phyloP scores from a whole-genome alignment of 2,888 invertebrate species.

The Philhelius pedissequus region DNA sequence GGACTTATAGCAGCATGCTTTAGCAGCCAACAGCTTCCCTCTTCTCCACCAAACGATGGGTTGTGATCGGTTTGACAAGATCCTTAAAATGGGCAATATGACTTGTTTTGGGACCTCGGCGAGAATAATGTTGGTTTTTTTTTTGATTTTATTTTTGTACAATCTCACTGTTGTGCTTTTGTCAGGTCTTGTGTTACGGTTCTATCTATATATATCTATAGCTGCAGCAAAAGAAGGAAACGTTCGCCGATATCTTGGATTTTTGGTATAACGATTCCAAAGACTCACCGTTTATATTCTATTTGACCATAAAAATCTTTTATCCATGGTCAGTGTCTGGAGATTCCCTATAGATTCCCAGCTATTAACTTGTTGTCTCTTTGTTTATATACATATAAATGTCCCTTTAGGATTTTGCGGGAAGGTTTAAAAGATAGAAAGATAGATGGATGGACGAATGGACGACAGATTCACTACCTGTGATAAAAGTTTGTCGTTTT shows the following conservation, averaged over 20 bases:
- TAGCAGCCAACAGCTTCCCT: slow-evolving; percentile 20
- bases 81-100: slow-evolving; percentile 74
- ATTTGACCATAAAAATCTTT: slow-evolving; percentile 61
- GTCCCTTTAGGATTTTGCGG: background rate
- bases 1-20: slow-evolving; percentile 39
- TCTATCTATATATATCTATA: too few relatives aligned
- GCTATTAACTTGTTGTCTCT: slow-evolving; percentile 62
- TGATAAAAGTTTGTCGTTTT: slow-evolving; percentile 6
- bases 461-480: slow-evolving; percentile 46
- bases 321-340: slow-evolving; percentile 50
- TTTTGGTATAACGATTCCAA: background rate
- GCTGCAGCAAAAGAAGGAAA: background rate
- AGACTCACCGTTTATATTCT: slow-evolving; percentile 59
- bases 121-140: slow-evolving; percentile 67
- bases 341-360: slow-evolving; percentile 60
- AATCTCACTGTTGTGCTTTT: slow-evolving; percentile 41
- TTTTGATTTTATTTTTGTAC: slow-evolving; percentile 20
- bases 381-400: background rate
- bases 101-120: slow-evolving; percentile 70
- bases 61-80: slow-evolving; percentile 69
- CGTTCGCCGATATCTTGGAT: slow-evolving; percentile 24
- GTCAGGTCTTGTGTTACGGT: slow-evolving; percentile 46
- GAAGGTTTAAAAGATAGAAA: slow-evolving; percentile 33
- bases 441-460: slow-evolving; percentile 38
- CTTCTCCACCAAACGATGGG: background rate